Base-by-base conservation (phyloP, 2,113 vertebrate genomes). In the Chamaea fasciata region DNA sequence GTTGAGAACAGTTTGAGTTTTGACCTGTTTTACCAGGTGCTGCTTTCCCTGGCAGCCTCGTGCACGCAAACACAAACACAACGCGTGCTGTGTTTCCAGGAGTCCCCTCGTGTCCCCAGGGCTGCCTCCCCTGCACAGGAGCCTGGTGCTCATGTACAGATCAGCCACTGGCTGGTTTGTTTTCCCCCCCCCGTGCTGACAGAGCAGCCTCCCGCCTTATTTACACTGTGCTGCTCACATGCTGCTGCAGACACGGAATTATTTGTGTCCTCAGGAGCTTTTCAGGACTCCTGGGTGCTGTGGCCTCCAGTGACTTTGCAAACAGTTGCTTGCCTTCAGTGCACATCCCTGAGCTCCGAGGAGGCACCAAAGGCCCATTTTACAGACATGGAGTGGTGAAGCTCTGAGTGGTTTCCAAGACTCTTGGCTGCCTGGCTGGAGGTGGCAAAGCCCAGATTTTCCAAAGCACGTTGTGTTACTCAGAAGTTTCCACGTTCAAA, bases 281-380 rank as follows among this genome's bases (percentile, higher is more conserved):
- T 46, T 13, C 85, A 18, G 64, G 44, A 75, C 41, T 95, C 10
- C 74, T 56, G n/a, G 0, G 70, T 3, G 1, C 85, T 26, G 31
- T 13, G 67, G 74, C 65, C 90, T 87, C 69, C 10, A 0, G 39
- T 93, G 7, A 0, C 73, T 52, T 6, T 23, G n/a, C 87, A 33
- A 59, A 42, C n/a, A 37, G 35, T 44, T 11, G 0, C 41, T 70
- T 10, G 0, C 15, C 5, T 33, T 41, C 21, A 7, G 70, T 2
- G 1, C 10, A 2, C 9, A 31, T 13, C 57, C 68, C 78, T 1
- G 1, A 69, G 87, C 57, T 55, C 30, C 0, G 0, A 24, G 35
- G 9, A 91, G 21, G 42, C 39, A 57, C 67, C 33, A 9, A 41
- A 52, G 22, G 46, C 71, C 79, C 41, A 2, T 76, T 84, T 79